A percentile compares a stretch with the other conserved stretches of the same genome.
Conservation (phyloP, 2,888 invertebrate genomes). For the Eupeodes luniger region DNA sequence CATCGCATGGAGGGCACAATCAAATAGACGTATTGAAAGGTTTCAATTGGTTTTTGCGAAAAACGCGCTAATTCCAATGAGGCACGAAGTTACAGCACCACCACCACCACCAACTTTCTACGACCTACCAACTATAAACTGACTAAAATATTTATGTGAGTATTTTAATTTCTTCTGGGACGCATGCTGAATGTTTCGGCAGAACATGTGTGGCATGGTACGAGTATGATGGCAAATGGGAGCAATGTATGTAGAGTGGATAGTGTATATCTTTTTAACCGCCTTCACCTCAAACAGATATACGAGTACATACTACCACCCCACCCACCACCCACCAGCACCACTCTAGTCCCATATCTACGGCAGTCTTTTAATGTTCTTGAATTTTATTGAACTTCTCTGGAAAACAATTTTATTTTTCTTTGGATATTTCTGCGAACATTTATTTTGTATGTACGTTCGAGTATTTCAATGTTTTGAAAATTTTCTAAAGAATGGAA, state of each 20-base stretch:
- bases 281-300: neutral
- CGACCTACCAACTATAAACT: constrained; percentile 16
- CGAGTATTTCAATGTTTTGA: neutral
- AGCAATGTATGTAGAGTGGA: neutral
- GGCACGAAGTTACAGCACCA: constrained; percentile 46
- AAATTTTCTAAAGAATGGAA: constrained; percentile 17
- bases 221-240: neutral
- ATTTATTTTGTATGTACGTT: too few species aligned
- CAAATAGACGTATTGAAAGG: constrained; percentile 68
- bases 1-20: too few species aligned
- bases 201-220: constrained; percentile 43
- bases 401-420: constrained; percentile 30
- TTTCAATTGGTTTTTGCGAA: constrained; percentile 56
- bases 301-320: too few species aligned
- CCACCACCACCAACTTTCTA: too few species aligned
- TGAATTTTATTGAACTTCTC: constrained; percentile 63
- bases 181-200: constrained; percentile 37
- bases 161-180: constrained; percentile 60
- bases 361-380: constrained; percentile 30
- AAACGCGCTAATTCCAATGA: constrained; percentile 68
- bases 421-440: constrained; percentile 32
- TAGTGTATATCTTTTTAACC: constrained; percentile 4
- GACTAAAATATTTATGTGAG: constrained; percentile 65
- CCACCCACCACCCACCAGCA: neutral
- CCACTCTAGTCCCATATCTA: constrained; percentile 2